Evolutionary conservation across 2,888 invertebrate species (phyloP).

Genomic region (Octodonta nipae): DNA sequence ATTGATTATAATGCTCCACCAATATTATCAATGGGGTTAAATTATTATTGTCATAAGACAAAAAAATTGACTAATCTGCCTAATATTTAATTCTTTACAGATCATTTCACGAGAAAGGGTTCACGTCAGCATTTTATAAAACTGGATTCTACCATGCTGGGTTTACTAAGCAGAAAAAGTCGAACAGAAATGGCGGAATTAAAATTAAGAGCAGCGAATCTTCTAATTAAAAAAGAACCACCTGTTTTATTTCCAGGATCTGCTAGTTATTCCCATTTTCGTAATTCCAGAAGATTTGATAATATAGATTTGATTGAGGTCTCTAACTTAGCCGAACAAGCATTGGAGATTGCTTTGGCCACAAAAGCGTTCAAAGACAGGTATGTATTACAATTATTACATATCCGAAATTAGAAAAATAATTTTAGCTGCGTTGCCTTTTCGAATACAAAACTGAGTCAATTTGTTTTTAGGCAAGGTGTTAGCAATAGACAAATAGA

Average conservation of each 20-base stretch:
- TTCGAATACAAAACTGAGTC: not conserved
- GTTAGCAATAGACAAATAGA: constrained; percentile 36
- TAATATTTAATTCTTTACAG: too few relatives aligned
- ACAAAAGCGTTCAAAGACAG: constrained; percentile 38
- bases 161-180: constrained; percentile 21
- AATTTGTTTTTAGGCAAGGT: constrained; percentile 31
- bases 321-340: constrained; percentile 35
- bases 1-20: too few relatives aligned
- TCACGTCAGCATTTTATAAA: constrained; percentile 15
- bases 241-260: constrained; percentile 32
- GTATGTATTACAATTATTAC: constrained; percentile 19
- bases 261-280: constrained; percentile 35
- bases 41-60: too few relatives aligned
- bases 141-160: constrained; percentile 19
- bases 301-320: constrained; percentile 33
- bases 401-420: not conserved
- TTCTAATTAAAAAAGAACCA: constrained; percentile 28
- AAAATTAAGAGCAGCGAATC: constrained; percentile 28
- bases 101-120: constrained; percentile 11
- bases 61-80: too few relatives aligned
- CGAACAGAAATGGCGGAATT: constrained; percentile 32
- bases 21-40: too few relatives aligned
- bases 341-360: constrained; percentile 40
- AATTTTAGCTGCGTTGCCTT: not conserved
- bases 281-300: constrained; percentile 28